Percentiles rank a stretch among this genome's conserved stretches.
These are phyloP conservation scores for Nannoperca australis DNA, from an alignment of 2,797 vertebrate species.

Conservation along the genomic window DNA sequence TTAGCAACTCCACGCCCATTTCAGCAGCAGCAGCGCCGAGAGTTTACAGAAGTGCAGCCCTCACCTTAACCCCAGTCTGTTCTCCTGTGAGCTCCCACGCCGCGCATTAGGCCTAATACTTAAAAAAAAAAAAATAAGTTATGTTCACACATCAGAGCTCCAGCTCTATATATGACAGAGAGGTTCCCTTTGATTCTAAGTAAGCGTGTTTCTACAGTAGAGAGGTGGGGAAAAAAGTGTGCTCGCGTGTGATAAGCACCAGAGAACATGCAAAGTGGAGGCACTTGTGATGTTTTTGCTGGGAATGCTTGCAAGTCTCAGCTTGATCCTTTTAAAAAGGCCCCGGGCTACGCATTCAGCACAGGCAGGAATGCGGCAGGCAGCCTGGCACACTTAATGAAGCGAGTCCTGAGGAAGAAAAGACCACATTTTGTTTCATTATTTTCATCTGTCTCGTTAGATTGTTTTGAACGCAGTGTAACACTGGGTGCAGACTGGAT, in stretches of 20 bases:
- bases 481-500: neutral
- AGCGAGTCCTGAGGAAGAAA: neutral
- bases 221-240: neutral
- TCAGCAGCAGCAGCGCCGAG: neutral
- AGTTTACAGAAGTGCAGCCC: neutral
- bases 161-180: neutral
- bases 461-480: neutral
- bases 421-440: neutral
- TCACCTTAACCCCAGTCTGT: neutral
- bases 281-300: slow-evolving; percentile 25
- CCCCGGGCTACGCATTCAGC: slow-evolving; percentile 53
- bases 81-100: no score
- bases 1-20: slow-evolving; percentile 65
- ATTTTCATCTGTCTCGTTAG: neutral
- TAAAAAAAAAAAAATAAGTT: no score
- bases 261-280: slow-evolving; percentile 22
- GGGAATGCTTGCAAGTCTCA: slow-evolving; percentile 55
- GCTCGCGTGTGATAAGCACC: neutral
- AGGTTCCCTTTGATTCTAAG: neutral
- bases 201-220: neutral
- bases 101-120: neutral
- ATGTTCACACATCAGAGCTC: no score
- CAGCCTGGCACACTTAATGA: slow-evolving; percentile 9
- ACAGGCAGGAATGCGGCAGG: slow-evolving; percentile 69
- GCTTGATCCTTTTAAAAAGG: slow-evolving; percentile 64